A percentile compares a stretch with the other conserved stretches of the same genome.
Conservation (phyloP, 2,888 invertebrate genomes). For the Dromius quadrimaculatus region DNA sequence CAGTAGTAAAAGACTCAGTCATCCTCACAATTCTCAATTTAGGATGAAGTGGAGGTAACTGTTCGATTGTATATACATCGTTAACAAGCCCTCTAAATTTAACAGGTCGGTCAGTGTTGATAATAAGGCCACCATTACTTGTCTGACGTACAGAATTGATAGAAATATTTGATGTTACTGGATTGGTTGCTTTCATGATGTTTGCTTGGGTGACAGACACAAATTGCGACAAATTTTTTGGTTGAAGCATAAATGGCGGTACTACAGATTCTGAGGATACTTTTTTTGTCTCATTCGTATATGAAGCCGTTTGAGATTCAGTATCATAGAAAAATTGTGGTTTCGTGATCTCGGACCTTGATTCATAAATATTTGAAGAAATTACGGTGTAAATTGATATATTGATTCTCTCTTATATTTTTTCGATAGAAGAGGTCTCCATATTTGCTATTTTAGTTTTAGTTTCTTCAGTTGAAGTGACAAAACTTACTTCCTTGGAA, state of each 20-base stretch:
- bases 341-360: no score
- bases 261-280: no score
- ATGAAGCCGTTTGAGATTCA: background rate
- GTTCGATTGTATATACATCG: no score
- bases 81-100: no score
- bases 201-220: background rate
- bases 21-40: no score
- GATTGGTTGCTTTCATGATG: background rate
- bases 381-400: background rate
- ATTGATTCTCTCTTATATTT: background rate
- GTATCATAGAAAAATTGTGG: background rate
- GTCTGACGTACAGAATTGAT: background rate
- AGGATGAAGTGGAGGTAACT: no score
- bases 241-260: background rate
- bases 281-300: no score
- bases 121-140: background rate
- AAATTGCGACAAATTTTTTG: background rate
- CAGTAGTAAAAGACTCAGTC: no score
- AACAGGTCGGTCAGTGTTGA: background rate
- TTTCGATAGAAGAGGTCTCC: background rate
- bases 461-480: background rate
- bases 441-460: background rate
- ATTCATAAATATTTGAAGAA: no score
- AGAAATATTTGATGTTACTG: background rate
- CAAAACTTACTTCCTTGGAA: background rate